Evolutionary conservation across 2,888 invertebrate genomes (phyloP).

Genomic region (Sarcophaga subvicina): DNA sequence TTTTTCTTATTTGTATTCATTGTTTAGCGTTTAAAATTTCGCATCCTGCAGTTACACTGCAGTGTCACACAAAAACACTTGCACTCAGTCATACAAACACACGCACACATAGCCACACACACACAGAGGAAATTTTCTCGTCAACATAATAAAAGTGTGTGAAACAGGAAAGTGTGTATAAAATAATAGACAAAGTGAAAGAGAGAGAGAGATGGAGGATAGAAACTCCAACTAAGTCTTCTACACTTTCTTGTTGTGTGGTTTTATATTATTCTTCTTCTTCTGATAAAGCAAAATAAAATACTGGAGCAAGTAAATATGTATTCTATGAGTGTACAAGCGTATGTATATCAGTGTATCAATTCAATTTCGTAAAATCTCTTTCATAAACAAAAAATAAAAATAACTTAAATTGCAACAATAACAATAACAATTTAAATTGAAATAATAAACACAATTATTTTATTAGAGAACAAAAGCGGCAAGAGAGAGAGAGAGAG

Average conservation of each 20-base stretch:
- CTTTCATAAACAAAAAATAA: neutral
- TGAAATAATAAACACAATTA: slow-evolving; percentile 26
- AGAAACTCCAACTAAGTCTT: too few relatives aligned
- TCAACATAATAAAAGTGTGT: neutral
- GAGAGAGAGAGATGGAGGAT: neutral
- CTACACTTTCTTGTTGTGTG: too few relatives aligned
- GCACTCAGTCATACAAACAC: neutral
- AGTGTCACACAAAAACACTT: neutral
- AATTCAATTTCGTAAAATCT: slow-evolving; percentile 15
- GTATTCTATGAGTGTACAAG: too few relatives aligned
- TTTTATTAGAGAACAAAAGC: neutral
- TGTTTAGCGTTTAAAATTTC: neutral
- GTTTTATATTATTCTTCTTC: too few relatives aligned
- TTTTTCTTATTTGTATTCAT: neutral
- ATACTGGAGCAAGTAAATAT: too few relatives aligned
- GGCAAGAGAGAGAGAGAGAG: neutral
- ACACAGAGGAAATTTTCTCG: neutral
- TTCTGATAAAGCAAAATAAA: too few relatives aligned
- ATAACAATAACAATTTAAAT: slow-evolving; percentile 18
- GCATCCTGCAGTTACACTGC: neutral
- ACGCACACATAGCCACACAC: neutral
- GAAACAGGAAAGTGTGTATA: neutral
- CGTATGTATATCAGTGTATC: neutral
- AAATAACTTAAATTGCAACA: neutral
- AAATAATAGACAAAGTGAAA: neutral